Percentiles rank a stretch among this genome's conserved stretches.
phyloP scores from a whole-genome alignment of 1,140 invertebrate genomes.

The Mercenaria mercenaria region DNA sequence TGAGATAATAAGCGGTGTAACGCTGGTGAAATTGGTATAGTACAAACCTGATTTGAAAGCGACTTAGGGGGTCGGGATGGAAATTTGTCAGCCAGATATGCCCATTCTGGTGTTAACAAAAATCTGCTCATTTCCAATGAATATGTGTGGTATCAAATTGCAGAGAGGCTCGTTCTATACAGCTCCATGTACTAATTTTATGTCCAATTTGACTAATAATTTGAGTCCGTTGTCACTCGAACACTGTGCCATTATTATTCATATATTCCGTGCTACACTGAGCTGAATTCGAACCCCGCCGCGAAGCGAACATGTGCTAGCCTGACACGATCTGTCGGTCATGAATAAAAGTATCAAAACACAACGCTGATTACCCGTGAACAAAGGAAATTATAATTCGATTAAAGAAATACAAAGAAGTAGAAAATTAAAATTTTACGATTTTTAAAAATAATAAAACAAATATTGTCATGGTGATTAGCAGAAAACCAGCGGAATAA shows the following conservation, averaged over 20 bases:
- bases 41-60: constrained; percentile 58
- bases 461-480: neutral
- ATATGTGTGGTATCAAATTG: constrained; percentile 39
- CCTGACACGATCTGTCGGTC: constrained; percentile 31
- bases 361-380: neutral
- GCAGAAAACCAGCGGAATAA: neutral
- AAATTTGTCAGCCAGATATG: constrained; percentile 60
- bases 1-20: constrained; percentile 58
- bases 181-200: constrained; percentile 62
- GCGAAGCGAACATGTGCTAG: constrained; percentile 56
- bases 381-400: constrained; percentile 52
- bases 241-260: constrained; percentile 46
- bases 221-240: constrained; percentile 43
- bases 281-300: constrained; percentile 59
- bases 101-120: constrained; percentile 47
- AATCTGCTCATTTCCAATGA: constrained; percentile 32
- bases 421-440: constrained; percentile 26
- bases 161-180: constrained; percentile 40
- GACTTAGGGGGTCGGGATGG: constrained; percentile 31
- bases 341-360: constrained; percentile 43
- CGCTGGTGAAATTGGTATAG: constrained; percentile 56
- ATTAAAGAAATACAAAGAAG: constrained; percentile 42
- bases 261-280: constrained; percentile 32
- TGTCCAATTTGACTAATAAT: constrained; percentile 67
- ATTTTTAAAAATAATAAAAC: constrained; percentile 13